phyloP scores from a whole-genome alignment of 2,888 invertebrate genomes.

The Meliscaeva auricollis region DNA sequence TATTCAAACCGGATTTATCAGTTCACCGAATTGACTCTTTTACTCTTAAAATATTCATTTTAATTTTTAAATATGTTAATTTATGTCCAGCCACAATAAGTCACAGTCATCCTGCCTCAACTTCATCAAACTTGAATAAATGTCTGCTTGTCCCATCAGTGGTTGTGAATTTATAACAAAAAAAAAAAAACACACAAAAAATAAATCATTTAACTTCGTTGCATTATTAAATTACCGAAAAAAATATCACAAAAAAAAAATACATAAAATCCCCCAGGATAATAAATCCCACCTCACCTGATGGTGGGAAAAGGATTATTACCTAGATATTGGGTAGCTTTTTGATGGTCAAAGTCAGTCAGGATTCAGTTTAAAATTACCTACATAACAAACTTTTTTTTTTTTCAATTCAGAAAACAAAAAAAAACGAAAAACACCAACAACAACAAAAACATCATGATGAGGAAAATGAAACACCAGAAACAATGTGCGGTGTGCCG shows the following conservation, averaged over 20 bases:
- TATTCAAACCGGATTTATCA: constrained; percentile 31
- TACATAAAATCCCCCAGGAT: background rate
- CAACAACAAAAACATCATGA: constrained; percentile 21
- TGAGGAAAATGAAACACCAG: constrained; percentile 41
- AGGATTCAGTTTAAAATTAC: constrained; percentile 69
- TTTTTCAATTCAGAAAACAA: background rate
- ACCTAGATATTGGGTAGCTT: constrained; percentile 54
- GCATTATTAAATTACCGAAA: constrained; percentile 71
- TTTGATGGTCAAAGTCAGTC: constrained; percentile 73
- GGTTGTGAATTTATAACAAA: constrained; percentile 4
- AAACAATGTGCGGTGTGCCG: constrained; percentile 44
- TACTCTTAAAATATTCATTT: constrained; percentile 24
- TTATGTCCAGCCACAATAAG: constrained; percentile 26
- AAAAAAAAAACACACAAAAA: constrained; percentile 4
- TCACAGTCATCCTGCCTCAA: constrained; percentile 29
- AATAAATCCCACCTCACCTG: constrained; percentile 59
- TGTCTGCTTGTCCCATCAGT: constrained; percentile 55
- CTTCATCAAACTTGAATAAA: constrained; percentile 68
- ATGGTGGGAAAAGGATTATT: constrained; percentile 58
- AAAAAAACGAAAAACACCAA: constrained; percentile 11
- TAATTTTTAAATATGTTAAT: constrained; percentile 37
- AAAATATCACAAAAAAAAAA: constrained; percentile 40
- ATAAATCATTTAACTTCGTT: constrained; percentile 62
- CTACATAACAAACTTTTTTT: constrained; percentile 25
- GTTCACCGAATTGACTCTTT: constrained; percentile 15